Evolutionary conservation across 2,113 vertebrate species (phyloP).

Genomic region (Tichodroma muraria): DNA sequence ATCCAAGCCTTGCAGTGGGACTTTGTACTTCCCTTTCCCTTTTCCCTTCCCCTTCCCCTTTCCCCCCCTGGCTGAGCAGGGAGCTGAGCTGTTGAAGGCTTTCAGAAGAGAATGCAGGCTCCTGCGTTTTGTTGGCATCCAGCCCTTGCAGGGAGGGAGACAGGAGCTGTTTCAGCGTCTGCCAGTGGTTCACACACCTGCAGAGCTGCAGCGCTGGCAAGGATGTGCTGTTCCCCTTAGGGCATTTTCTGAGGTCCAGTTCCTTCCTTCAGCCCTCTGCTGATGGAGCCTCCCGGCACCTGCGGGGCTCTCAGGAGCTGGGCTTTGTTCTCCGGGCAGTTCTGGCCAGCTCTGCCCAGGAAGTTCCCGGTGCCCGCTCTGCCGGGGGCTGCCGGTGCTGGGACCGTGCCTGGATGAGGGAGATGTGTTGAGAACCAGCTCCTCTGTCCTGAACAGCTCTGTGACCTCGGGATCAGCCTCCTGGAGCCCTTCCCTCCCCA

Average conservation of each 20-base stretch:
- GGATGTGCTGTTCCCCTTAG: background rate
- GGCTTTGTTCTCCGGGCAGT: background rate
- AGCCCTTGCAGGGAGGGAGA: background rate
- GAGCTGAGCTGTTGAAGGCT: background rate
- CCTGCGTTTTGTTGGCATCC: background rate
- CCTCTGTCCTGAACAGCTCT: accelerated
- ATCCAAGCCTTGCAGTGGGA: background rate
- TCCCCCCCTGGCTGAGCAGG: background rate
- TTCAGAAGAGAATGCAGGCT: background rate
- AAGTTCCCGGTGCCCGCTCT: background rate
- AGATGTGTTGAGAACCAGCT: accelerated
- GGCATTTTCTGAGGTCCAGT: background rate
- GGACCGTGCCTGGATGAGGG: background rate
- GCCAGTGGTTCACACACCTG: background rate
- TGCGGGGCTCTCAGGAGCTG: background rate
- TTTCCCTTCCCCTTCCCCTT: background rate
- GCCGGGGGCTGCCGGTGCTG: background rate
- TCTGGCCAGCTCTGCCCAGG: background rate
- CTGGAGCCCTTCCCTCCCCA: background rate
- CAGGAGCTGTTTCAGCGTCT: background rate
- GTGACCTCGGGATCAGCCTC: background rate
- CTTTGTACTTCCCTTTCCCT: background rate
- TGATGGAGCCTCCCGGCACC: background rate
- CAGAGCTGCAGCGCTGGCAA: background rate
- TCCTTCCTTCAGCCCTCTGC: background rate